Base-by-base conservation (phyloP, 1,140 invertebrate genomes). In the Ptiloglossa arizonensis region DNA sequence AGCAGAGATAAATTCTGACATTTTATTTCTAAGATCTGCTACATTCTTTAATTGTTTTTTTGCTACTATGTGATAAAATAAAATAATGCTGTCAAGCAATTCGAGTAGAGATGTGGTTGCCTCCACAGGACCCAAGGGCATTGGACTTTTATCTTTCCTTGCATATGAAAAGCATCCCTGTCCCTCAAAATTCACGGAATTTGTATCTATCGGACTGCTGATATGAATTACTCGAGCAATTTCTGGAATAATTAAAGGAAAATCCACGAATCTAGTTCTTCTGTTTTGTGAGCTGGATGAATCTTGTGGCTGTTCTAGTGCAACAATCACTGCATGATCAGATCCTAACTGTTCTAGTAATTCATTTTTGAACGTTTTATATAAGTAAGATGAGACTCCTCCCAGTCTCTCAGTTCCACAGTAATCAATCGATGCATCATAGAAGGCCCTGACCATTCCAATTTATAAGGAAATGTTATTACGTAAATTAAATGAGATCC, bases 31-130 rank as follows among this genome's bases (percentile, higher is more conserved):
- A 19, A 95, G 82, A 44, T 90, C 86, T 0, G 89, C 90, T 56
- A 96, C 95, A 93, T 96, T 96, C 27, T 94, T 94, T 11, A 96
- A 91, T 83, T 96, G 95, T 85, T 95, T 95, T 83, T 96, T 95
- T 15, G 95, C 96, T 35, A 94, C 93, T 57, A 94, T 93, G 69
- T 96, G 94, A 82, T 96, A 96, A 66, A 96, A 92, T 0, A 96
- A 90, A 17, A 96, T 93, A 1, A 96, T 92, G 24, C 95, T 94
- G 88, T 97, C 96, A 0, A 96, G 84, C 2, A 97, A 87, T 82
- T 96, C 94, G 9, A 94, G 81, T 11, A 94, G 87, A 0, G 94
- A 94, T 0, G 86, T 74, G 8, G 86, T 89, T 17, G 92, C 79
- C 79, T 94, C 93, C 5, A 93, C 89, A 24, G 90, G 70, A 0